Conservation (phyloP, 2,888 invertebrate genomes). For the Cephalotes varians region DNA sequence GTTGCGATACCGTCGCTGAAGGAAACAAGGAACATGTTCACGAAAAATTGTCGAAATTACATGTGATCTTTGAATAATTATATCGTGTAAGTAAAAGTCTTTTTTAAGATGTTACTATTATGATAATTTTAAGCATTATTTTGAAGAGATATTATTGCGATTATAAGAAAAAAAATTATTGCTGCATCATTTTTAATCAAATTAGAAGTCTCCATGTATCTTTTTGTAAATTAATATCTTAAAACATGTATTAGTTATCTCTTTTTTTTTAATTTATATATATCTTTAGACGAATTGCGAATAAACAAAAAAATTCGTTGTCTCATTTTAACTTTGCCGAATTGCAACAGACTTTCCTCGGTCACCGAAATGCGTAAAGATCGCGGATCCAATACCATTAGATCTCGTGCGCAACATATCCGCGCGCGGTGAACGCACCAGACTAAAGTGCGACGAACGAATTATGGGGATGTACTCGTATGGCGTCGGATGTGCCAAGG, state of each 20-base stretch:
- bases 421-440: slow-evolving; percentile 42
- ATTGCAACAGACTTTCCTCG: slow-evolving; percentile 21
- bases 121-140: not conserved
- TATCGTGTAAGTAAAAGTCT: not conserved
- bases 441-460: slow-evolving; percentile 78
- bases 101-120: not conserved
- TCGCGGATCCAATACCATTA: slow-evolving; percentile 82
- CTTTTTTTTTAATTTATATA: not conserved
- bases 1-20: not conserved
- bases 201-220: not conserved
- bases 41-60: not conserved
- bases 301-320: not conserved
- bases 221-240: not conserved
- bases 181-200: not conserved
- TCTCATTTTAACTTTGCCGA: not conserved
- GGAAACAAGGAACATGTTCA: not conserved
- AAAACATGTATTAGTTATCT: not conserved
- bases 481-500: slow-evolving; percentile 80
- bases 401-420: slow-evolving; percentile 65
- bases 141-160: not conserved
- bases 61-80: not conserved
- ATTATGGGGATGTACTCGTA: slow-evolving; percentile 81
- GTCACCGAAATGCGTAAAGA: slow-evolving; percentile 44
- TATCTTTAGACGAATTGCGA: not conserved
- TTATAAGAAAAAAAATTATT: not conserved